Evolutionary conservation across 1,140 invertebrate species (phyloP).

Genomic region (Drosophila tani): DNA sequence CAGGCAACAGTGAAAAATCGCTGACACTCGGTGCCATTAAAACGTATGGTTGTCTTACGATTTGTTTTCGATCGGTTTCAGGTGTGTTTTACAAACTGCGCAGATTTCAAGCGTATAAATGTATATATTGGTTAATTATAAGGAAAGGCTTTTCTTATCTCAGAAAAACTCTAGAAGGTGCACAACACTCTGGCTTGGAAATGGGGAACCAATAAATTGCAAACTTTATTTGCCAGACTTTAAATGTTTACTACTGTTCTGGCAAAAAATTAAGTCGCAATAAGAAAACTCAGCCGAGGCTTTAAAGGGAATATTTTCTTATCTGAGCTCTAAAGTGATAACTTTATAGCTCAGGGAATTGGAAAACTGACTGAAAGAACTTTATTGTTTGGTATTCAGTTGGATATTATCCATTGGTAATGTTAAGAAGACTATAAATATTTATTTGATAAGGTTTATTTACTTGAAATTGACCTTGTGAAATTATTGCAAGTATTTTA

Average conservation of each 20-base stretch:
- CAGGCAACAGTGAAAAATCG: constrained; percentile 59
- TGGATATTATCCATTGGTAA: background rate
- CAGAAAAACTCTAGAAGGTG: constrained; percentile 13
- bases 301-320: constrained; percentile 9
- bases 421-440: background rate
- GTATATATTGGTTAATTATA: constrained; percentile 36
- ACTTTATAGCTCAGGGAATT: background rate
- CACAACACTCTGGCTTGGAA: constrained; percentile 10
- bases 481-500: background rate
- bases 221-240: constrained; percentile 11
- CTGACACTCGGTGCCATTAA: constrained; percentile 66
- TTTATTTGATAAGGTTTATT: background rate
- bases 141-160: constrained; percentile 35
- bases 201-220: constrained; percentile 13
- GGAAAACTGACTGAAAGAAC: background rate
- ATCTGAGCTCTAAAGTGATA: constrained; percentile 16
- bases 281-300: constrained; percentile 2
- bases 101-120: constrained; percentile 29
- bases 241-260: background rate
- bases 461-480: background rate
- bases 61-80: constrained; percentile 41
- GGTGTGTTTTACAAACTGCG: constrained; percentile 46
- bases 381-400: background rate
- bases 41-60: constrained; percentile 36
- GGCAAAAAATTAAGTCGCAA: constrained; percentile 26